These are phyloP conservation scores for Ochropleura leucogaster DNA, from an alignment of 2,888 invertebrate species.

Conservation along the genomic window DNA sequence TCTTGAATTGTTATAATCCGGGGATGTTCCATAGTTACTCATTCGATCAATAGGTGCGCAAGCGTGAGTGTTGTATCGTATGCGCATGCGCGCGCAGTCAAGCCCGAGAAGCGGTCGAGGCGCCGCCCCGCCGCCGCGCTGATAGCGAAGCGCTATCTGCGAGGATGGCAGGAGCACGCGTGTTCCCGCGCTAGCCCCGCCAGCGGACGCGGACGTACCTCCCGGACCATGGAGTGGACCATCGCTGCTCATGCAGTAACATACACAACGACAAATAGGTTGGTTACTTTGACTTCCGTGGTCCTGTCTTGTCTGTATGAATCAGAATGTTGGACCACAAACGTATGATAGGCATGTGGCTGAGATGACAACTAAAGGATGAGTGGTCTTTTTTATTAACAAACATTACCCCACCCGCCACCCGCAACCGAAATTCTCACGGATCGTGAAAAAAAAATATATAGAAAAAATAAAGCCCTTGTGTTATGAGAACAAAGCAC, in stretches of 20 bases:
- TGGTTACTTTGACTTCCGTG: not conserved
- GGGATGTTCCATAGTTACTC: too few species aligned
- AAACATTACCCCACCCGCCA: too few species aligned
- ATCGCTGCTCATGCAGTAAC: not conserved
- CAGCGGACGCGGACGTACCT: not conserved
- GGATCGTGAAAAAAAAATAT: too few species aligned
- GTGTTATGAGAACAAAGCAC: too few species aligned
- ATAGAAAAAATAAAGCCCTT: too few species aligned
- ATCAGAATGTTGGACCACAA: not conserved
- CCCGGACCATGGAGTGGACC: not conserved
- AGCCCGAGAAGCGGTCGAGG: slow-evolving; percentile 1
- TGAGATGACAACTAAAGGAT: not conserved
- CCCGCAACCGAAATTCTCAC: too few species aligned
- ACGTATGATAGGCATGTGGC: not conserved
- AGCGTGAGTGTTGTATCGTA: slow-evolving; percentile 1
- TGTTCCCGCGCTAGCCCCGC: not conserved
- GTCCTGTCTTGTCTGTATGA: not conserved
- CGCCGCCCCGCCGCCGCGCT: too few species aligned
- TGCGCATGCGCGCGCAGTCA: not conserved
- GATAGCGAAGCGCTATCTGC: slow-evolving; percentile 4
- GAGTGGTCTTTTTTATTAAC: not conserved
- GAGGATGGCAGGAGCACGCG: not conserved
- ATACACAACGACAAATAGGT: slow-evolving; percentile 14
- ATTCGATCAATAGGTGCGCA: not conserved
- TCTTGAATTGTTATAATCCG: too few species aligned